phyloP scores from a whole-genome alignment of 1,140 invertebrate species.

The Notospermus geniculatus region DNA sequence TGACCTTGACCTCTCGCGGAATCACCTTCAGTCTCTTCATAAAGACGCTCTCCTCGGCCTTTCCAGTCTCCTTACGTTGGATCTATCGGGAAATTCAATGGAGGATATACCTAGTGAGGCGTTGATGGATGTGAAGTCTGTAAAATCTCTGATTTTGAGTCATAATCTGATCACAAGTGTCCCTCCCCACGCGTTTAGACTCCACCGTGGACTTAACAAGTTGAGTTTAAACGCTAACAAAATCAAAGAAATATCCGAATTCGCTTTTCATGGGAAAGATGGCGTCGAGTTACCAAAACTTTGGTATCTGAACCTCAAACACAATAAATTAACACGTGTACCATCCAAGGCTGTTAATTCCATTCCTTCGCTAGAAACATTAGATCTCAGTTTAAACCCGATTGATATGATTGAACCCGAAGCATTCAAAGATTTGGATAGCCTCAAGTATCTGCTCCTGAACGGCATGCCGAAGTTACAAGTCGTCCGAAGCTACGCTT shows the following conservation, averaged over 20 bases:
- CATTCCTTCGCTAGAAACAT: background rate
- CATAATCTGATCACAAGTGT: background rate
- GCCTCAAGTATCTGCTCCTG: background rate
- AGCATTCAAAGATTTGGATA: slow-evolving; percentile 1
- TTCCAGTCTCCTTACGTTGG: background rate
- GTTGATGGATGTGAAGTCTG: background rate
- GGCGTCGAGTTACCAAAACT: background rate
- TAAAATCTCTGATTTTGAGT: background rate
- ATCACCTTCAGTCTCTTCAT: background rate
- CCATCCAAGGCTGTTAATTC: background rate
- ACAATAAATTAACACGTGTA: slow-evolving; percentile 6
- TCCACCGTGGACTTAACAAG: background rate
- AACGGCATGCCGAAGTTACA: slow-evolving; percentile 1
- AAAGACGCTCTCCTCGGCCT: background rate
- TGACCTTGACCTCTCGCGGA: background rate
- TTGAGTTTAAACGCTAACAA: background rate
- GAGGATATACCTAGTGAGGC: background rate
- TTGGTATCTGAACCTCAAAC: background rate
- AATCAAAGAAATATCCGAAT: background rate
- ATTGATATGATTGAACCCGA: slow-evolving; percentile 1
- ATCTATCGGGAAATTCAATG: background rate
- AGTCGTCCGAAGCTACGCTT: slow-evolving; percentile 2
- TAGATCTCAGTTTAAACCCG: slow-evolving; percentile 1
- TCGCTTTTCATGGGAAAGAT: background rate
- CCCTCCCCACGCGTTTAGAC: background rate